Evolutionary conservation across 2,888 invertebrate species (phyloP).

Genomic region (Kryphioiulus occultus): DNA sequence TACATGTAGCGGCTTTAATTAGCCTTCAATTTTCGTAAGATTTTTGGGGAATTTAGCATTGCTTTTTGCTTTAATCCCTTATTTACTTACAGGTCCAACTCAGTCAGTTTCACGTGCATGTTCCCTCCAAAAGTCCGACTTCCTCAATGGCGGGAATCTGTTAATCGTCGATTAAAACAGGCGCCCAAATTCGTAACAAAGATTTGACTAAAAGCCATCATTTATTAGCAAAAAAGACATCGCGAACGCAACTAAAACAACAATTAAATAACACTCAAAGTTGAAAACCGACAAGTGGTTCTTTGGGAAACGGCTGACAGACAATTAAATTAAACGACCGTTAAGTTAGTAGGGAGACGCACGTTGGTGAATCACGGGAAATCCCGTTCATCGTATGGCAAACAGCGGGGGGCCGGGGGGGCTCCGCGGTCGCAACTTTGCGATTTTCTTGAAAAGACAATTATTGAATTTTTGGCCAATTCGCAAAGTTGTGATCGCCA

Average conservation of each 20-base stretch:
- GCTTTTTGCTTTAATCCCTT: too few species aligned
- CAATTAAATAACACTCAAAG: conserved; percentile 3
- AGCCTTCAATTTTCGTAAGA: too few species aligned
- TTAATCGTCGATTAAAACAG: too few species aligned
- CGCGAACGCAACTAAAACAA: neutral
- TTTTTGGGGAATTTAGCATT: too few species aligned
- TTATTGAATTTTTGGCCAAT: neutral
- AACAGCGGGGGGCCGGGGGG: neutral
- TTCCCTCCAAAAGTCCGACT: too few species aligned
- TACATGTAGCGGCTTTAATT: too few species aligned
- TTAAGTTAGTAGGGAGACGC: neutral
- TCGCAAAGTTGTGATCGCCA: neutral
- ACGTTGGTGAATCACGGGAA: neutral
- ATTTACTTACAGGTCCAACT: too few species aligned
- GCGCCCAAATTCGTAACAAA: neutral
- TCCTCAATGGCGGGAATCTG: too few species aligned
- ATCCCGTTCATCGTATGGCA: neutral
- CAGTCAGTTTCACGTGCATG: too few species aligned
- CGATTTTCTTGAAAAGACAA: neutral
- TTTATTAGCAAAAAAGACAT: conserved; percentile 16
- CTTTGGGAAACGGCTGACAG: conserved; percentile 3
- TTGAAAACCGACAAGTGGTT: neutral
- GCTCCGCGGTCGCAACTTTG: neutral
- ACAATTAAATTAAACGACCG: neutral
- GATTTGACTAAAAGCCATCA: conserved; percentile 11